Base-by-base conservation (phyloP, 2,888 invertebrate species). In the Sipunculus nudus region DNA sequence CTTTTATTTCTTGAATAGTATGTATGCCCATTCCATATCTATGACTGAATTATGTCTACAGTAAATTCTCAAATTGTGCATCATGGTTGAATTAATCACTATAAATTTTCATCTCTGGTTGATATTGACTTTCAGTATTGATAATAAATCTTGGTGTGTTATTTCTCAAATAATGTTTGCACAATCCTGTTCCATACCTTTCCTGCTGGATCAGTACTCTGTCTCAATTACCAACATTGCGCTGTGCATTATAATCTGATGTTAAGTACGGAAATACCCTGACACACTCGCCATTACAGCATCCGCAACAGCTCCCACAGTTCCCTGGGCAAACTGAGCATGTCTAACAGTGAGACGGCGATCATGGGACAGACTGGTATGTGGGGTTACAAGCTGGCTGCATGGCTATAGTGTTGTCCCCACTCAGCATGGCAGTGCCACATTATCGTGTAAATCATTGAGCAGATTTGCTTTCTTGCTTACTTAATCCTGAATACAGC, bases 221-320 rank as follows among this genome's bases (percentile, higher is more conserved):
- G 23, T n/a, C 60, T 39, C 16, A 53, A 28, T 19, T 16, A 16
- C n/a, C n/a, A 16, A 13, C 38, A 23, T 23, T 28, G 10, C 43
- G 23, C n/a, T 23, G n/a, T 23, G 43, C 43, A 6, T 21, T 21
- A 19, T 19, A 21, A 6, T 21, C 43, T 8, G 10, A 21, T 21
- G 8, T 23, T 19, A 8, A 8, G 10, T 43, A 19, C 10, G 19
- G 8, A 10, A 8, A 43, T 10, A 6, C 43, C n/a, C 23, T 19
- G 19, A 10, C 43, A 19, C 6, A 19, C 43, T 23, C 8, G 10
- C 19, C n/a, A 13, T 8, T 19, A 43, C 43, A 43, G 43, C n/a
- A 43, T 43, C n/a, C 90, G 96, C 45, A 94, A 96, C 16, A 94
- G 95, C 19, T 93, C 94, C 29, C 91, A 91, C 76, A 92, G 94